Base-by-base conservation (phyloP, 2,888 invertebrate species). In the Ypsolopha sequella region DNA sequence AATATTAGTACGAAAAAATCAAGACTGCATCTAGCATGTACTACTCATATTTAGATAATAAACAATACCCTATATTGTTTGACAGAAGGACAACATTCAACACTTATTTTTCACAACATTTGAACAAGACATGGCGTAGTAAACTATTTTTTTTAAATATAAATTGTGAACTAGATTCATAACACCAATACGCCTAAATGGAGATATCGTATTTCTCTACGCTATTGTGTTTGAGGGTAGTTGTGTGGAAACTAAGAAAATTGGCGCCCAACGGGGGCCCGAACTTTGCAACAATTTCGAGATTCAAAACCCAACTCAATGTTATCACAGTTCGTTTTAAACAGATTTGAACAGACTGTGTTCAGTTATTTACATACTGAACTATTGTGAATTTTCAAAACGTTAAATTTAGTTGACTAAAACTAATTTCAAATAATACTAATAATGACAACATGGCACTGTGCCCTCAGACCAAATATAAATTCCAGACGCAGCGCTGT, bases 1-100 rank as follows among this genome's bases (percentile, higher is more conserved):
- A 80, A 80, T 70, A 85, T 86, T 86, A 86, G 85, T 84, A 82
- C 74, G 80, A 81, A 84, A 80, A 81, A 82, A 80, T 74, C 66
- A 81, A 73, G 75, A 73, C 76, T 79, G 85, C 82, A 84, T 77
- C 86, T 86, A 86, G 86, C 86, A 80, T 80, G 63, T 72, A 86
- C 82, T 67, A 68, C 44, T 44, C 41, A 41, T 35, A 75, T 71
- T 73, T 76, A 67, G 69, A 73, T 73, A 71, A 70, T 69, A 76
- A 79, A 73, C 69, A 73, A 77, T 76, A 66, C 9, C 13, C 14
- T 51, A 7, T 60, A 62, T 64, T 61, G 64, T 65, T 60, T 58
- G 64, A 64, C 35, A 66, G 62, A 60, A 70, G 65, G 67, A 80
- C 80, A 76, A 82, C 81, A 80, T 78, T 80, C 72, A 82, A 82